phyloP scores from a whole-genome alignment of 1,140 invertebrate species.

The Dreissena polymorpha region DNA sequence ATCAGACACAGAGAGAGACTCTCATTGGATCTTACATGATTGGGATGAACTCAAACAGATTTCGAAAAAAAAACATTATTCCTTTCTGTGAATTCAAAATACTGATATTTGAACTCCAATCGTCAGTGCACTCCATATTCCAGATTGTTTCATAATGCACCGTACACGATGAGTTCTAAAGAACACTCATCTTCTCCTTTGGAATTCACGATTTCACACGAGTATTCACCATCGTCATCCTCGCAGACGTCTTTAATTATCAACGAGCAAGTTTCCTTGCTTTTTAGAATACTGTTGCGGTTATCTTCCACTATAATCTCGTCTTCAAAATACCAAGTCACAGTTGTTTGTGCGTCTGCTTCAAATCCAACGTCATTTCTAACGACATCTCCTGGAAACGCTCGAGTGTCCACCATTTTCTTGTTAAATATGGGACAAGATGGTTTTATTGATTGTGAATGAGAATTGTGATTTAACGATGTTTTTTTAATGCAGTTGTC shows the following conservation, averaged over 20 bases:
- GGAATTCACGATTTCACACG: slow-evolving; percentile 91
- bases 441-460: slow-evolving; percentile 12
- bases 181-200: slow-evolving; percentile 89
- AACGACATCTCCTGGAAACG: slow-evolving; percentile 67
- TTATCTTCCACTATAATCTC: slow-evolving; percentile 59
- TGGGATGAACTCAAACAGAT: slow-evolving; percentile 21
- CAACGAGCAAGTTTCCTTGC: slow-evolving; percentile 63
- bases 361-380: slow-evolving; percentile 73
- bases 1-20: neutral
- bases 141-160: slow-evolving; percentile 53
- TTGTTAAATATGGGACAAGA: slow-evolving; percentile 62
- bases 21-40: slow-evolving; percentile 3
- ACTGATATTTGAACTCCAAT: slow-evolving; percentile 5
- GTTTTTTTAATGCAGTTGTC: neutral
- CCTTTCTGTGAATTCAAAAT: slow-evolving; percentile 40
- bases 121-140: slow-evolving; percentile 23
- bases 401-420: slow-evolving; percentile 69
- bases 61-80: neutral
- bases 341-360: slow-evolving; percentile 73
- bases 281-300: slow-evolving; percentile 58
- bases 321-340: slow-evolving; percentile 79
- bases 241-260: slow-evolving; percentile 87
- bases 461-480: slow-evolving; percentile 27
- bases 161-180: slow-evolving; percentile 75
- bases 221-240: slow-evolving; percentile 92